A percentile compares a stretch with the other conserved stretches of the same genome.
Evolutionary conservation across 1,140 invertebrate species (phyloP).

Genomic region (Meloidogyne hapla): DNA sequence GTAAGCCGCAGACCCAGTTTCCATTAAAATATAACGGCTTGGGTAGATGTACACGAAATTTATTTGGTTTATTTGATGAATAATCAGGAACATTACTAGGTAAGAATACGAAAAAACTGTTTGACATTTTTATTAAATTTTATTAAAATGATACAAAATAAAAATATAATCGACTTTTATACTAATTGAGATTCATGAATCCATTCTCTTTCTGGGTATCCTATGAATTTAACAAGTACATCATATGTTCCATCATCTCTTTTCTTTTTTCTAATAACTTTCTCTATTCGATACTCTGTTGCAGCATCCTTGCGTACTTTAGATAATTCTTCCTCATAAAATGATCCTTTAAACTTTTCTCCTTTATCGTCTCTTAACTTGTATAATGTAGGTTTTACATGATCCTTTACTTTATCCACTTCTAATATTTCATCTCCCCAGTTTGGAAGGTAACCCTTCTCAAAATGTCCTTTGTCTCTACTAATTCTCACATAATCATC

Average conservation of each 20-base stretch:
- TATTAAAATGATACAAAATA: neutral
- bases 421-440: slow-evolving; percentile 34
- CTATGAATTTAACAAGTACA: slow-evolving; percentile 14
- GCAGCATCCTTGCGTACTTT: slow-evolving; percentile 1
- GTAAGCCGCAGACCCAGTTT: slow-evolving; percentile 20
- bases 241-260: slow-evolving; percentile 13
- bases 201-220: slow-evolving; percentile 12
- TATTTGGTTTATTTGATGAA: slow-evolving; percentile 13
- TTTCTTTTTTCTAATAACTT: slow-evolving; percentile 6
- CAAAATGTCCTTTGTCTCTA: slow-evolving; percentile 23
- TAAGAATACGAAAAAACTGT: slow-evolving; percentile 22
- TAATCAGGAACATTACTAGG: slow-evolving; percentile 23
- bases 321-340: slow-evolving; percentile 12
- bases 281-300: neutral
- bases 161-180: slow-evolving; percentile 6
- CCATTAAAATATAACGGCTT: slow-evolving; percentile 21
- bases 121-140: slow-evolving; percentile 18
- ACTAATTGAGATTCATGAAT: slow-evolving; percentile 15
- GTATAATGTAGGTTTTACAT: neutral
- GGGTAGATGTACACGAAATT: slow-evolving; percentile 21
- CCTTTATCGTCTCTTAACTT: slow-evolving; percentile 11
- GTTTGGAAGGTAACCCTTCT: slow-evolving; percentile 14
- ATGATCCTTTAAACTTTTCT: slow-evolving; percentile 12
- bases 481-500: slow-evolving; percentile 13
- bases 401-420: slow-evolving; percentile 8